Evolutionary conservation across 2,888 invertebrate species (phyloP).

Genomic region (Megamerina dolium): DNA sequence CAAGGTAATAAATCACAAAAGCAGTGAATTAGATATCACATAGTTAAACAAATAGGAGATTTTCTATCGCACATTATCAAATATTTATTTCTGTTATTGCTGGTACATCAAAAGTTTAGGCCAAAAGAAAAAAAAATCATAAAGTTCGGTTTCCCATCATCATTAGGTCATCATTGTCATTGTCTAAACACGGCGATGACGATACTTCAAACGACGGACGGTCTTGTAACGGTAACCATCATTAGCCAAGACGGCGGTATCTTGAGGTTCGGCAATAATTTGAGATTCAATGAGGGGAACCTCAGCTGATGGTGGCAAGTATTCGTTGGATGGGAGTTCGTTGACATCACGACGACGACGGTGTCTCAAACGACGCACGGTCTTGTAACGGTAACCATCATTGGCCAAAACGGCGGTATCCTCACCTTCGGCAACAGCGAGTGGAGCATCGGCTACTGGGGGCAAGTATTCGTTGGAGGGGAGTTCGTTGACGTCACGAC

Average conservation of each 20-base stretch:
- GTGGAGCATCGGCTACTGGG: conserved; percentile 12
- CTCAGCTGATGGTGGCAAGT: conserved; percentile 23
- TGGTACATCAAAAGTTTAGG: no score
- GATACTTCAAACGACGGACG: conserved; percentile 18
- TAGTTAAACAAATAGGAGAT: background rate
- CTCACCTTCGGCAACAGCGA: conserved; percentile 9
- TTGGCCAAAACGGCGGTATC: conserved; percentile 17
- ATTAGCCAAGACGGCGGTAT: conserved; percentile 13
- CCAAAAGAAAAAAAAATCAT: no score
- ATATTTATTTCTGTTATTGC: no score
- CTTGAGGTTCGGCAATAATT: conserved; percentile 8
- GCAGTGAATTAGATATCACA: background rate
- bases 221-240: conserved; percentile 26
- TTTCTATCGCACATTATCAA: no score
- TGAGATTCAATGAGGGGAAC: conserved; percentile 2
- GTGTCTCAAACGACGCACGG: conserved; percentile 19
- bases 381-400: conserved; percentile 27
- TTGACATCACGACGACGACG: conserved; percentile 12
- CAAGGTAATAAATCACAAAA: conserved; percentile 56
- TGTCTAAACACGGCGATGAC: conserved; percentile 11
- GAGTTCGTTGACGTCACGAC: conserved; percentile 26
- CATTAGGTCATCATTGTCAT: no score
- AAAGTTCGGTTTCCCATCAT: no score
- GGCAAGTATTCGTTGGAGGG: conserved; percentile 24
- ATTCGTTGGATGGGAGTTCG: conserved; percentile 18